Evolutionary conservation across 2,888 invertebrate species (phyloP).

Genomic region (Drosophila tanythrix): DNA sequence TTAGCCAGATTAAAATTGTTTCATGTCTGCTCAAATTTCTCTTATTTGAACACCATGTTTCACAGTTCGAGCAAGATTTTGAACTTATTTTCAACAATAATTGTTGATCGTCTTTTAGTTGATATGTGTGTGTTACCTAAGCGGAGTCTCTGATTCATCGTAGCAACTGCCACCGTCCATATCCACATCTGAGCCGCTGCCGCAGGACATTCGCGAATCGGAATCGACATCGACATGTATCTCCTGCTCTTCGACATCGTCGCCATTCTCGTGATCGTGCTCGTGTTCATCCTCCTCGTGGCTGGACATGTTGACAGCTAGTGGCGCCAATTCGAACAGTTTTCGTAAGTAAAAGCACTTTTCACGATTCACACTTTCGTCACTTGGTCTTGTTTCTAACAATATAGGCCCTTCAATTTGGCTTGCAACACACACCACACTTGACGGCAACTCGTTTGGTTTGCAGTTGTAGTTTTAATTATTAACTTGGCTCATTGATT

Average conservation of each 20-base stretch:
- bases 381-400: constrained; percentile 30
- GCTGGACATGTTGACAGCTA: constrained; percentile 82
- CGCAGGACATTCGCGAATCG: constrained; percentile 85
- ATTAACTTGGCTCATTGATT: constrained; percentile 39
- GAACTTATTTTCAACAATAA: background rate
- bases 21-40: background rate
- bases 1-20: background rate
- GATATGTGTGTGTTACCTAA: constrained; percentile 75
- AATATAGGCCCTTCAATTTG: background rate
- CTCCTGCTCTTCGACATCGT: constrained; percentile 84
- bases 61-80: background rate
- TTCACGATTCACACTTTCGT: background rate
- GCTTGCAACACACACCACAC: background rate
- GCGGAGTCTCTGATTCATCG: constrained; percentile 84
- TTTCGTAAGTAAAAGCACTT: constrained; percentile 7
- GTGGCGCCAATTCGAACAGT: constrained; percentile 77
- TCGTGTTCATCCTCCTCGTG: constrained; percentile 83
- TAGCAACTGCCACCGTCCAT: constrained; percentile 85
- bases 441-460: background rate
- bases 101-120: background rate
- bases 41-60: background rate
- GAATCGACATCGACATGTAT: constrained; percentile 85
- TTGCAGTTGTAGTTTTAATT: constrained; percentile 39
- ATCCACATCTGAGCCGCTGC: constrained; percentile 85
- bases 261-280: constrained; percentile 72